phyloP scores from a whole-genome alignment of 2,113 vertebrate genomes.

The Edolisoma coerulescens region DNA sequence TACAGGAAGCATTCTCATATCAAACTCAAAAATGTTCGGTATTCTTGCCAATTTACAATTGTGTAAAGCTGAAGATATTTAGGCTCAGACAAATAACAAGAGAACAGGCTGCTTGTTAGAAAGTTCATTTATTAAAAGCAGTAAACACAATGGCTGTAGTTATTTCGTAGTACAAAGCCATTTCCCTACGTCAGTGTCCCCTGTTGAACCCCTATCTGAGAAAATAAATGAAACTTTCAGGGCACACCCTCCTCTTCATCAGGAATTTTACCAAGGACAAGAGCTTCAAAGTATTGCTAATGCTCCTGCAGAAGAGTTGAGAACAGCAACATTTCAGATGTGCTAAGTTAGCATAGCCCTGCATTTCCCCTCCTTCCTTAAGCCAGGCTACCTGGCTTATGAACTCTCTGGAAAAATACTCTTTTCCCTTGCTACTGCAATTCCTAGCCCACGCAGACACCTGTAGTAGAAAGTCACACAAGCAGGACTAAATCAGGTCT shows the following conservation, averaged over 20 bases:
- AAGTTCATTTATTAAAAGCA: background rate
- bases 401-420: background rate
- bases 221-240: background rate
- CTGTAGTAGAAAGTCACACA: background rate
- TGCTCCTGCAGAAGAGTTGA: background rate
- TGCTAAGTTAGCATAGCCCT: background rate
- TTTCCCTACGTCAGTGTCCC: background rate
- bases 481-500: background rate
- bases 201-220: background rate
- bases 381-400: background rate
- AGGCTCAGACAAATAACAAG: background rate
- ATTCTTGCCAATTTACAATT: conserved; percentile 31
- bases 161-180: background rate
- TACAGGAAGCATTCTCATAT: conserved; percentile 51
- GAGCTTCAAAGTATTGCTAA: background rate
- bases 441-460: background rate
- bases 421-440: background rate
- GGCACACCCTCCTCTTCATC: background rate
- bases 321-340: background rate
- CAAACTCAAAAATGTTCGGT: conserved; percentile 48
- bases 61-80: conserved; percentile 27
- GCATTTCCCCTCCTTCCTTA: background rate
- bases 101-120: conserved; percentile 10
- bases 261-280: background rate
- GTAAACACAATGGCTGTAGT: background rate